Base-by-base conservation (phyloP, 2,113 vertebrate species). In the Candoia aspera region DNA sequence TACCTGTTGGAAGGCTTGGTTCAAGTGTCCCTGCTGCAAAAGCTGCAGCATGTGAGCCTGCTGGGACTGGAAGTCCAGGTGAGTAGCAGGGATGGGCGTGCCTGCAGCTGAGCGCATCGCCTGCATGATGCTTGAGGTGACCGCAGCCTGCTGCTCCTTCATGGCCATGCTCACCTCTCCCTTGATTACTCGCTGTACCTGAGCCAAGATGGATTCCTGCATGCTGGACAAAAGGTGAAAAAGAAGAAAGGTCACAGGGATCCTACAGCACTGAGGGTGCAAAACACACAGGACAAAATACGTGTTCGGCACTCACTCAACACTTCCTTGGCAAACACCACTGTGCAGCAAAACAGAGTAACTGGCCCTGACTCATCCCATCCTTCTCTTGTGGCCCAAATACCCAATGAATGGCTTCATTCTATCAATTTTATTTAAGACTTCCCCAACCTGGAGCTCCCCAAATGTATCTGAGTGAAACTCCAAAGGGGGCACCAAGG, bases 1-100 rank as follows among this genome's bases (percentile, higher is more conserved):
- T 97, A 99, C 99, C 99, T 99, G 99, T 96, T 99, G 99, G 96
- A 99, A 99, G 92, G 99, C 99, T 97, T 99, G 99, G 95, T 99
- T 99, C 96, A 99, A 98, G 93, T 99, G 98, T 90, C 99, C 99
- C 96, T 99, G 99, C 96, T 99, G 99, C 57, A 99, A 97, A 88
- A 99, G 97, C 97, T 99, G 99, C 90, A 99, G 97, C 93, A 99
- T 98, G 95, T 98, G 98, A 84, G 98, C 97, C 97, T 99, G 99
- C 96, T 99, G 99, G 3, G 98, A 97, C 95, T 99, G 99, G 97
- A 98, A 99, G 97, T 99, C 99, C 2, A 99, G 96, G 96, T 99
- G 99, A 6, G 98, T 93, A 0, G 99, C 97, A 6, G 99, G 99
- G 91, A 99, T 98, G 1, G 99, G 99, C 0, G 99, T 99, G 91